These are phyloP conservation scores for Montifringilla adamsi DNA, from an alignment of 2,113 vertebrate genomes.

Conservation along the genomic window DNA sequence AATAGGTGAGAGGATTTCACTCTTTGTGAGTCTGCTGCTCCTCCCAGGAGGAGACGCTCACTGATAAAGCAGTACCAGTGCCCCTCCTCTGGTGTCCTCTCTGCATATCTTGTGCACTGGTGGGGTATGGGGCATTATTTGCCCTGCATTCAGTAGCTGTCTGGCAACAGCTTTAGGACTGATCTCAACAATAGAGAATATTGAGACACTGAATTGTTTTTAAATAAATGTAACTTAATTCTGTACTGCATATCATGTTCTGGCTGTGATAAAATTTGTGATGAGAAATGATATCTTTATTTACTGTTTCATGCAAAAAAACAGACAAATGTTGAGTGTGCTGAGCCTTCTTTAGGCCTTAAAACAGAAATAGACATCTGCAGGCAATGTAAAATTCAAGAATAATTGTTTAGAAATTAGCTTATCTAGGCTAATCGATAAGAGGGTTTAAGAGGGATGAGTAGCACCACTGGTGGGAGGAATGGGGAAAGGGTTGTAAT, in stretches of 20 bases:
- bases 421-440: background rate
- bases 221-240: background rate
- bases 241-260: background rate
- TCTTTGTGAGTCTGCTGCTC: background rate
- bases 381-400: background rate
- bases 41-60: accelerated
- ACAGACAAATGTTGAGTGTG: background rate
- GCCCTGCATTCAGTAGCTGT: background rate
- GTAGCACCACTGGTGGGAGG: background rate
- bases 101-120: background rate
- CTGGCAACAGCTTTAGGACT: background rate
- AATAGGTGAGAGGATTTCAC: background rate
- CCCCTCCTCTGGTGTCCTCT: background rate
- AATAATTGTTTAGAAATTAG: background rate
- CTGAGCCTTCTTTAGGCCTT: background rate
- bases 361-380: background rate
- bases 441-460: background rate
- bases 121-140: background rate
- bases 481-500: background rate
- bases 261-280: background rate
- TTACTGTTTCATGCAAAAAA: background rate
- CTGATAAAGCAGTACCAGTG: background rate
- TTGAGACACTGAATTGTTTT: background rate
- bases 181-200: background rate
- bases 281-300: background rate